Base-by-base conservation (phyloP, 2,888 invertebrate genomes). In the Microdon myrmicae region DNA sequence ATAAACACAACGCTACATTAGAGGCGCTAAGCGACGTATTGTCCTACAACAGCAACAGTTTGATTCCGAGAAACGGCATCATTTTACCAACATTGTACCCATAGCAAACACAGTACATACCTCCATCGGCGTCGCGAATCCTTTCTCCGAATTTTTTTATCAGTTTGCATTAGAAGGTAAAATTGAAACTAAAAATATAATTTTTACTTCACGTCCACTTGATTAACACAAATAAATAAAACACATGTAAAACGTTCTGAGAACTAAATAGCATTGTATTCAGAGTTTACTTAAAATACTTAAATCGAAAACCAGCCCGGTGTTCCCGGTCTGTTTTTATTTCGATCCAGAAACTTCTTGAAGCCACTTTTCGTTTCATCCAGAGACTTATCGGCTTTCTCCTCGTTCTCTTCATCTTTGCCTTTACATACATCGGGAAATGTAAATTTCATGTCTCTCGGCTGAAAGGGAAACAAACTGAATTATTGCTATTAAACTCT, bases 221-320 rank as follows among this genome's bases (percentile, higher is more conserved):
- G n/a, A 29, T 41, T 26, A 48, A 44, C 29, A 55, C 28, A 12
- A 54, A 22, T 39, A 67, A 16, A 48, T 22, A 23, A 44, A 44
- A 23, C 19, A 53, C 14, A 23, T 51, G 28, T 4, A 43, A 23
- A 37, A 45, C 48, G 38, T 45, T 67, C 61, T 48, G 29, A 44
- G 59, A 56, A 23, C 67, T 53, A 20, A 44, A 29, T 45, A 28
- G 12, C 3, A 14, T 39, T 32, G 55, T 58, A 69, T 54, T 41
- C 14, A 34, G 25, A 13, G 14, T 12, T 13, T 44, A 45, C 73
- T 8, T 19, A 6, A 8, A n/a, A 1, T 25, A 2, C 12, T 64
- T 84, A 90, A 72, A 89, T 82, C 19, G 87, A 85, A 79, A 87
- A 92, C 92, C 92, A 93, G 58, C 88, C 87, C 3, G 92, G 91